These are phyloP conservation scores for Zalophus californianus DNA, from an alignment of 2,797 vertebrate species.

Conservation along the genomic window DNA sequence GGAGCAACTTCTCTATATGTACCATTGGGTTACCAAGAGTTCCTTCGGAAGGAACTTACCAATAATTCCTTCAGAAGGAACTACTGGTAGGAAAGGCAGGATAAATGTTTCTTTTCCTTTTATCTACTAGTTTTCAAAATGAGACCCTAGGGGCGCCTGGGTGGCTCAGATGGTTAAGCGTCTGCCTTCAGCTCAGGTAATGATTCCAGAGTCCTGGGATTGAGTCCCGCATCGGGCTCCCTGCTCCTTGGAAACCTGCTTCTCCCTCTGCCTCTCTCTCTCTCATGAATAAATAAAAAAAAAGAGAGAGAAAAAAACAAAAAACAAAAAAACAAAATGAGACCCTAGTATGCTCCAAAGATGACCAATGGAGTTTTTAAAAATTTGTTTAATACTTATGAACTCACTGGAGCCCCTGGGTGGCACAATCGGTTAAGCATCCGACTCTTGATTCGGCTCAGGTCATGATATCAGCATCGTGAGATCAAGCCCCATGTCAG, in stretches of 20 bases:
- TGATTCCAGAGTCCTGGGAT: too few species aligned
- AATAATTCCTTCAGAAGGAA: slow-evolving; percentile 36
- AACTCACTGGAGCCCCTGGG: not conserved
- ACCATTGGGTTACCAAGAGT: not conserved
- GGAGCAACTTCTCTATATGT: not conserved
- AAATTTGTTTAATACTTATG: not conserved
- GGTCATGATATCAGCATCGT: not conserved
- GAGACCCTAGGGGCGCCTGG: not conserved
- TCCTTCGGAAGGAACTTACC: not conserved
- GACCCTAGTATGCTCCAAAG: not conserved
- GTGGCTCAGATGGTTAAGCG: too few species aligned
- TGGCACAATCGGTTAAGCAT: not conserved
- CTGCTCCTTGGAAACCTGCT: too few species aligned
- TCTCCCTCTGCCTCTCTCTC: too few species aligned
- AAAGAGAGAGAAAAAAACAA: too few species aligned
- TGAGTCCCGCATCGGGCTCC: too few species aligned
- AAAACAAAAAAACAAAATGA: slow-evolving; percentile 29
- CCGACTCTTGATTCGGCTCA: not conserved
- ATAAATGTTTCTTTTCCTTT: slow-evolving; percentile 42
- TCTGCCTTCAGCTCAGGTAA: too few species aligned
- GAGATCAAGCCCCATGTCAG: not conserved
- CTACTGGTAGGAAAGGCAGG: not conserved
- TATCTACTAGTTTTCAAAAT: slow-evolving; percentile 59
- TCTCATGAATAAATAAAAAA: too few species aligned
- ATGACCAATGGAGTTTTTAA: not conserved